Conservation (phyloP, 2,113 vertebrate genomes). For the Sisor rabdophorus region DNA sequence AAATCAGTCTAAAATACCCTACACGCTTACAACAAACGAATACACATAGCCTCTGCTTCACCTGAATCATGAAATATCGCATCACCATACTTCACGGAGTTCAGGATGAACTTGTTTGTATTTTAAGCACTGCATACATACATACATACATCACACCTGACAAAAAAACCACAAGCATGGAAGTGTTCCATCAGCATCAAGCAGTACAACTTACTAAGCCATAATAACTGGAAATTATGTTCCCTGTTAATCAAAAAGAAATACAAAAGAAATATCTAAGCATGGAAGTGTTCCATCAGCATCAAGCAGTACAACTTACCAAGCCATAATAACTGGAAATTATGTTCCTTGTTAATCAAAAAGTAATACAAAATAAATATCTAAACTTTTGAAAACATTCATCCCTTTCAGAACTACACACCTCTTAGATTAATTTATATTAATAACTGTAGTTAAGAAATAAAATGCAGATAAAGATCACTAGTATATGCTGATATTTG, state of each 20-base stretch:
- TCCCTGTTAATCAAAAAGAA: neutral
- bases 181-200: constrained; percentile 83
- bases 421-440: neutral
- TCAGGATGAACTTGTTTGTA: constrained; percentile 74
- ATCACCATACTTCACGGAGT: too few species aligned
- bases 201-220: constrained; percentile 72
- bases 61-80: too few species aligned
- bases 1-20: too few species aligned
- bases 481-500: neutral
- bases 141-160: constrained; percentile 83
- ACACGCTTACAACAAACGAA: constrained; percentile 40
- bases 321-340: too few species aligned
- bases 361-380: neutral
- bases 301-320: constrained; percentile 78
- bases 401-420: neutral
- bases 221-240: too few species aligned
- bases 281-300: constrained; percentile 78
- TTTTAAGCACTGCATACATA: constrained; percentile 79
- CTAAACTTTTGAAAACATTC: constrained; percentile 29
- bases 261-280: neutral
- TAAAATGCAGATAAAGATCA: neutral
- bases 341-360: too few species aligned
- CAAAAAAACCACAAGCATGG: constrained; percentile 69
- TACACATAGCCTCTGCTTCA: too few species aligned
- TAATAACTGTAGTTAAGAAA: neutral